Evolutionary conservation across 2,888 invertebrate genomes (phyloP).

Genomic region (Eustalomyia histrio): DNA sequence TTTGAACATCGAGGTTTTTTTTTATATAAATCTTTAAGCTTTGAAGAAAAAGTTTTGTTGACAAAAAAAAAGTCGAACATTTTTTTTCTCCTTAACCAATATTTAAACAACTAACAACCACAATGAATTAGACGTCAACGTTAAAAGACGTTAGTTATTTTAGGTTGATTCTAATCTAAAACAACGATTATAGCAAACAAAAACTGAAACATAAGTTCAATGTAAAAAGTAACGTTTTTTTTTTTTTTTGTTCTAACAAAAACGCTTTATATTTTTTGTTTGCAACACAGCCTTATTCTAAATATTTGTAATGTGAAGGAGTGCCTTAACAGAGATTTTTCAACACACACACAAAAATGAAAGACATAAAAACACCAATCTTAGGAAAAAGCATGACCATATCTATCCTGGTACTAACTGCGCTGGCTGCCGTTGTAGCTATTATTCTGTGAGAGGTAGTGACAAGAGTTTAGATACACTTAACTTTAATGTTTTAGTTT

Average conservation of each 20-base stretch:
- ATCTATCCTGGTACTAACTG: conserved; percentile 17
- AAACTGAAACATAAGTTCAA: conserved; percentile 53
- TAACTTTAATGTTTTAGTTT: conserved; percentile 47
- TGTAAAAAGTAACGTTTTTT: conserved; percentile 43
- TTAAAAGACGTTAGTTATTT: conserved; percentile 59
- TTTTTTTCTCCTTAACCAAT: background rate
- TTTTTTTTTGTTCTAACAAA: conserved; percentile 13
- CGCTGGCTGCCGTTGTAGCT: background rate
- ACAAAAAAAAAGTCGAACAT: background rate
- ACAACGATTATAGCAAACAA: conserved; percentile 60
- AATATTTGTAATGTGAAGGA: conserved; percentile 49
- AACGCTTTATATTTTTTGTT: background rate
- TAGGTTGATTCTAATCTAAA: conserved; percentile 63
- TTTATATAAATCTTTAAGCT: too few relatives aligned
- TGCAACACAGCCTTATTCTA: background rate
- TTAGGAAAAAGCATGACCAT: conserved; percentile 44
- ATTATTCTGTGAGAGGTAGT: conserved; percentile 36
- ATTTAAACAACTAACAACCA: background rate
- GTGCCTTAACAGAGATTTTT: conserved; percentile 58
- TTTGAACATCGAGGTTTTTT: too few relatives aligned
- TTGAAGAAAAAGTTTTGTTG: too few relatives aligned
- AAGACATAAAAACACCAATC: conserved; percentile 15
- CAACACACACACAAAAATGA: background rate
- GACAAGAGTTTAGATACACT: conserved; percentile 60
- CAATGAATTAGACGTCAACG: conserved; percentile 60